Evolutionary conservation across 2,888 invertebrate species (phyloP), one percentile per base, ranked within the genome.

Genomic region (Acleris cristana): DNA sequence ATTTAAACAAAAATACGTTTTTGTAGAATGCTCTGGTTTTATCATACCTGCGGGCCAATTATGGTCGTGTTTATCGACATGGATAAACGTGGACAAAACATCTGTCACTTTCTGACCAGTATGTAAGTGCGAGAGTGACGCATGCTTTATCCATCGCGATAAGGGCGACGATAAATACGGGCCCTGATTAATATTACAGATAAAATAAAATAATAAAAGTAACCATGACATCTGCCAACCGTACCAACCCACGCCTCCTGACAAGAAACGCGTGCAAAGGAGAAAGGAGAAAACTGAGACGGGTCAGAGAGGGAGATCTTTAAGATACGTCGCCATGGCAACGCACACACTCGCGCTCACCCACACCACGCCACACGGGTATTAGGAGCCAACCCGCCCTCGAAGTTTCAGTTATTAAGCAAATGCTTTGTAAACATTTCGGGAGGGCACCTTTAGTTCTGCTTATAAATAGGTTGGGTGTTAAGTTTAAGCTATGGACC

Each of bases 401-500:
- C 81, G 82, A 91, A 91, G 86, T 91, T 92, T 89, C 87, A 87
- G 90, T 92, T 92, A 92, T 92, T 91, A 92, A 92, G 90, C 92
- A 92, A 92, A 92, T 92, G 92, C 90, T 91, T 90, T 82, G 91
- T 90, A 92, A 92, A 92, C 92, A 92, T 90, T 91, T 87, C 80
- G 89, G 89, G 89, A 81, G 84, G 87, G 74, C 85, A 90, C 91
- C 91, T 90, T 88, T 88, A 87, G 88, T 86, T 89, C 82, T 79
- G 82, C 84, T 86, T 77, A 85, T 88, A 88, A 89, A 89, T 89
- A 88, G 87, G 84, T 82, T 74, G 86, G 84, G 86, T 82, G 84
- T 81, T 83, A 81, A 79, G 87, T 85, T 88, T 85, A 84, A 85
- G 88, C 88, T 82, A 85, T 85, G 86, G 86, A 85, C 84, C 81